These are phyloP conservation scores for Aleiodes testaceus DNA, from an alignment of 2,888 invertebrate genomes.

Conservation along the genomic window DNA sequence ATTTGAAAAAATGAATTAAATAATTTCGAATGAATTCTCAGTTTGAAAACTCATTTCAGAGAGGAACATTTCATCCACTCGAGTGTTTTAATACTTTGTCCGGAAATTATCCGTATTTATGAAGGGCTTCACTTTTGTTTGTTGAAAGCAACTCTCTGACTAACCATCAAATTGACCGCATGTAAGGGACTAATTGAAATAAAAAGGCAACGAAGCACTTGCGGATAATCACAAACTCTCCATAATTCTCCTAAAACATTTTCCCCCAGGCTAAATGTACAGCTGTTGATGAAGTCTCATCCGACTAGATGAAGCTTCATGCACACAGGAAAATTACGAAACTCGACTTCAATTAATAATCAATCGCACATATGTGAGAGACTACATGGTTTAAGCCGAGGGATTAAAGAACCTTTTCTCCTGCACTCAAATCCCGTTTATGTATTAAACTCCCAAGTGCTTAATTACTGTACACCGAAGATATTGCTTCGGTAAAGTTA, in stretches of 20 bases:
- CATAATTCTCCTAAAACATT: background rate
- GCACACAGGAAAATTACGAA: too few species aligned
- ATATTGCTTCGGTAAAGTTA: slow-evolving; percentile 28
- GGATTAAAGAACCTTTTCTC: slow-evolving; percentile 19
- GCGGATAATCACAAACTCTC: background rate
- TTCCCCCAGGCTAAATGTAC: too few species aligned
- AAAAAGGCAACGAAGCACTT: background rate
- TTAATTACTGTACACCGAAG: slow-evolving; percentile 21
- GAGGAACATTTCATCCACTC: slow-evolving; percentile 14
- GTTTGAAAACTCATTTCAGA: background rate
- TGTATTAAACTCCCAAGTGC: slow-evolving; percentile 19
- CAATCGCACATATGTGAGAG: too few species aligned
- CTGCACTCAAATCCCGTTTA: slow-evolving; percentile 19
- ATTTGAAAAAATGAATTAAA: slow-evolving; percentile 1
- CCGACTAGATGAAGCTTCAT: too few species aligned
- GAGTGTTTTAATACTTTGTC: background rate
- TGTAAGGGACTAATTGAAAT: slow-evolving; percentile 47
- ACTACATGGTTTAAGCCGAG: too few species aligned
- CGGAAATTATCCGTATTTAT: slow-evolving; percentile 11
- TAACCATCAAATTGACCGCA: slow-evolving; percentile 42
- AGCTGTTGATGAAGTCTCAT: too few species aligned
- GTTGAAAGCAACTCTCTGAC: slow-evolving; percentile 32
- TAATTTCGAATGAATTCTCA: background rate
- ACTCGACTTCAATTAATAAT: too few species aligned
- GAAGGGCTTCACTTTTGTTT: slow-evolving; percentile 1